Evolutionary conservation across 2,113 vertebrate genomes (phyloP).

Genomic region (Clarias magur): DNA sequence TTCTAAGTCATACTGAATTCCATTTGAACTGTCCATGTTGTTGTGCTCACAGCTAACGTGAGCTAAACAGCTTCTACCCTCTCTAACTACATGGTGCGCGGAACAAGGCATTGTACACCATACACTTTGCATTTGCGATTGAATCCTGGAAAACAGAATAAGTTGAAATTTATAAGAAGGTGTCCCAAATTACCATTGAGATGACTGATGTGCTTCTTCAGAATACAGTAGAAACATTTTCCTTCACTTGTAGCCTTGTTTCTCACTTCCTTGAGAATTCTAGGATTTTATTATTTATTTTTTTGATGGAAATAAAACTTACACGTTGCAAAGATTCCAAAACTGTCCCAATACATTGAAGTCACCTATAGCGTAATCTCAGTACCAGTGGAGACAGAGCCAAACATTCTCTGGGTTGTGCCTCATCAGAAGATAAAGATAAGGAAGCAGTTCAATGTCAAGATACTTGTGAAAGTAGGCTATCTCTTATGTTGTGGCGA

Average conservation of each 20-base stretch:
- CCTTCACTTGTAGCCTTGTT: not conserved
- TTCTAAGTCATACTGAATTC: too few relatives aligned
- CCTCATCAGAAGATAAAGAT: conserved; percentile 7
- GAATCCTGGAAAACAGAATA: too few relatives aligned
- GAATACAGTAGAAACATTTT: not conserved
- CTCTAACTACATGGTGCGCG: too few relatives aligned
- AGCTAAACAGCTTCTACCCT: too few relatives aligned
- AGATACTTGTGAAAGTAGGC: not conserved
- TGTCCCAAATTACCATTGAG: not conserved
- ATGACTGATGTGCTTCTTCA: not conserved
- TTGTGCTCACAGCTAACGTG: too few relatives aligned
- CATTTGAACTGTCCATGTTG: too few relatives aligned
- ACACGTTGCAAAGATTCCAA: not conserved
- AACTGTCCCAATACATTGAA: not conserved
- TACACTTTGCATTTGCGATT: too few relatives aligned
- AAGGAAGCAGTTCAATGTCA: conserved; percentile 32
- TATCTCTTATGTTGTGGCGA: conserved; percentile 12
- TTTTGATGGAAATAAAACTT: not conserved
- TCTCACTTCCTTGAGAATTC: not conserved
- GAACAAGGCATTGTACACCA: too few relatives aligned
- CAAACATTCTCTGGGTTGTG: not conserved
- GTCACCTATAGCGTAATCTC: not conserved
- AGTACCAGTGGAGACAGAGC: not conserved
- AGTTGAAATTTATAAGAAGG: not conserved
- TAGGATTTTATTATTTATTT: not conserved